These are phyloP conservation scores for Ypsolopha sequella DNA, from an alignment of 2,888 invertebrate species.

Conservation along the genomic window DNA sequence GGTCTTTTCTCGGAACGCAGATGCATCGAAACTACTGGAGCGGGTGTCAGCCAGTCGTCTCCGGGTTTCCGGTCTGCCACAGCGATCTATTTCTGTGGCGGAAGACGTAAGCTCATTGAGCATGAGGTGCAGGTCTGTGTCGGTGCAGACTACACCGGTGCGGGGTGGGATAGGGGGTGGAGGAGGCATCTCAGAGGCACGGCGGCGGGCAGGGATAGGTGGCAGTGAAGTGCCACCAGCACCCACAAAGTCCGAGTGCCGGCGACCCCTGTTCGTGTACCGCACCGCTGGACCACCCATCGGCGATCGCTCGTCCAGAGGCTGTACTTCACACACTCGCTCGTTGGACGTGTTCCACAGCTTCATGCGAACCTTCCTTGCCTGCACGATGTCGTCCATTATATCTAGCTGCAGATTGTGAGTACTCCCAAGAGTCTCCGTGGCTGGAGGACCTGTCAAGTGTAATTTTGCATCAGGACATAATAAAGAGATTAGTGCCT, in stretches of 20 bases:
- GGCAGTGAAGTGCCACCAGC: constrained; percentile 62
- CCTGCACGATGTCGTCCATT: constrained; percentile 89
- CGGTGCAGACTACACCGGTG: constrained; percentile 82
- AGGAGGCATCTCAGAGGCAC: constrained; percentile 80
- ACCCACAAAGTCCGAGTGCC: constrained; percentile 81
- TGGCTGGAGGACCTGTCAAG: constrained; percentile 75
- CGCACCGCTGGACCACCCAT: constrained; percentile 62
- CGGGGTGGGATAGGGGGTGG: constrained; percentile 34
- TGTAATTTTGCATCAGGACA: not conserved
- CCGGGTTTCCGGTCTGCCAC: constrained; percentile 72
- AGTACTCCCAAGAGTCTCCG: constrained; percentile 79
- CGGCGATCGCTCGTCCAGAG: constrained; percentile 76
- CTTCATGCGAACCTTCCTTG: constrained; percentile 85
- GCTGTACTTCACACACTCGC: constrained; percentile 86
- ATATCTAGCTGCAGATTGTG: constrained; percentile 89
- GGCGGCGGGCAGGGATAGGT: constrained; percentile 72
- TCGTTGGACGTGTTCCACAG: constrained; percentile 87
- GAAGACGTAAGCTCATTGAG: constrained; percentile 84
- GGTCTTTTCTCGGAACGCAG: constrained; percentile 72
- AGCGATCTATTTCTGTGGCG: constrained; percentile 82
- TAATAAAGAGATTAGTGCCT: not conserved
- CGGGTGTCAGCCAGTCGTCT: constrained; percentile 77
- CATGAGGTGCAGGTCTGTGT: constrained; percentile 84
- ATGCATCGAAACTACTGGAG: constrained; percentile 88
- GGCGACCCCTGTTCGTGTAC: constrained; percentile 73